Evolutionary conservation across 2,113 vertebrate species (phyloP).

Genomic region (Prochilodus magdalenae): DNA sequence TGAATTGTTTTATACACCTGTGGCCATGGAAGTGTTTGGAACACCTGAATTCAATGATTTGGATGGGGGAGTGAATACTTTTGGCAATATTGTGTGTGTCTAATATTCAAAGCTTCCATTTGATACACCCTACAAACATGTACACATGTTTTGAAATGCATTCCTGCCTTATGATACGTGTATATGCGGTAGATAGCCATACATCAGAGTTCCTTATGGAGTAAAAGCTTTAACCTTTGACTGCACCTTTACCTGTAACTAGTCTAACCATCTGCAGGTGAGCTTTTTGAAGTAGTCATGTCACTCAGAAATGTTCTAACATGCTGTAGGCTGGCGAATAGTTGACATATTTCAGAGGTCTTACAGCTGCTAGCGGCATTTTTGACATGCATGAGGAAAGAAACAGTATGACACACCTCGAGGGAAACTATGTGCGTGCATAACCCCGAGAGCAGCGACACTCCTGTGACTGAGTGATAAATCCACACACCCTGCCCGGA

Average conservation of each 20-base stretch:
- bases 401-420: slow-evolving; percentile 66
- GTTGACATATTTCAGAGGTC: slow-evolving; percentile 21
- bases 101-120: no score
- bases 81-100: no score
- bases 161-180: no score
- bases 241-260: not conserved
- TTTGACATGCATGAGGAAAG: slow-evolving; percentile 6
- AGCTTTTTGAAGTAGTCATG: not conserved
- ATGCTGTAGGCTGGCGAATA: not conserved
- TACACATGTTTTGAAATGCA: no score
- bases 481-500: slow-evolving; percentile 23
- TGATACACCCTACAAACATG: no score
- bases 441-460: slow-evolving; percentile 29
- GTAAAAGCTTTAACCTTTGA: not conserved
- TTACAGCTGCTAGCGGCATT: not conserved
- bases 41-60: no score
- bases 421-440: slow-evolving; percentile 32
- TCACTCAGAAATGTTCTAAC: not conserved
- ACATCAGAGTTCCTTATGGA: no score
- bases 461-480: slow-evolving; percentile 41
- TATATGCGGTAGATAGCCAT: no score
- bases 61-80: no score
- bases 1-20: no score
- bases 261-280: not conserved
- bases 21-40: no score